A percentile compares a stretch with the other conserved stretches of the same genome.
Evolutionary conservation across 2,888 invertebrate genomes (phyloP).

Genomic region (Syrphus vitripennis): DNA sequence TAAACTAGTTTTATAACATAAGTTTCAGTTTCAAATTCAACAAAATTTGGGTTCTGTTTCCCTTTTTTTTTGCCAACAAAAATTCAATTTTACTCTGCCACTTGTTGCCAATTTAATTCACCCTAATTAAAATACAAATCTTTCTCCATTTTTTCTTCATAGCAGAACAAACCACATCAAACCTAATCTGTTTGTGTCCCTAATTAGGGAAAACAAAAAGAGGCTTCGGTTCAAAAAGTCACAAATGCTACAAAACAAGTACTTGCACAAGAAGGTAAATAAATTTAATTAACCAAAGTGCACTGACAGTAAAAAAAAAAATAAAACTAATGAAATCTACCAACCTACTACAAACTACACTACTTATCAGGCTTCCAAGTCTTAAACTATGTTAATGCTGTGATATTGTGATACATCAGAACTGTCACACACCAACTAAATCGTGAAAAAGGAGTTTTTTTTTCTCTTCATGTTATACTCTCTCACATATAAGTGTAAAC

Average conservation of each 20-base stretch:
- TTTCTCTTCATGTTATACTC: background rate
- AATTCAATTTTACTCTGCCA: background rate
- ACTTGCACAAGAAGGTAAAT: conserved; percentile 29
- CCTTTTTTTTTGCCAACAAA: background rate
- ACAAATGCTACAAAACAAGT: background rate
- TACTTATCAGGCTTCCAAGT: conserved; percentile 36
- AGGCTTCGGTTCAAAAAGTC: background rate
- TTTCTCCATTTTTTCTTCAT: background rate
- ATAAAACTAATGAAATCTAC: background rate
- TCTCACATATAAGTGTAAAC: background rate
- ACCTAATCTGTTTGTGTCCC: conserved; percentile 32
- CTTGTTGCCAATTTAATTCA: conserved; percentile 13
- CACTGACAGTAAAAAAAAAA: conserved; percentile 3
- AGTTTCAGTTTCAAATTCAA: background rate
- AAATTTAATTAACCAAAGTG: conserved; percentile 55
- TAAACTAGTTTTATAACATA: background rate
- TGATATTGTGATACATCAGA: conserved; percentile 13
- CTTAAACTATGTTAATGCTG: background rate
- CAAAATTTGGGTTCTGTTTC: background rate
- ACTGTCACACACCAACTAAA: conserved; percentile 14
- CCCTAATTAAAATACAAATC: conserved; percentile 25
- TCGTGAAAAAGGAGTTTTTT: conserved; percentile 5
- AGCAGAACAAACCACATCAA: conserved; percentile 24
- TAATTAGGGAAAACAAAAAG: conserved; percentile 36
- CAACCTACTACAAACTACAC: background rate